Evolutionary conservation across 2,888 invertebrate species (phyloP).

Genomic region (Melangyna quadrimaculata): DNA sequence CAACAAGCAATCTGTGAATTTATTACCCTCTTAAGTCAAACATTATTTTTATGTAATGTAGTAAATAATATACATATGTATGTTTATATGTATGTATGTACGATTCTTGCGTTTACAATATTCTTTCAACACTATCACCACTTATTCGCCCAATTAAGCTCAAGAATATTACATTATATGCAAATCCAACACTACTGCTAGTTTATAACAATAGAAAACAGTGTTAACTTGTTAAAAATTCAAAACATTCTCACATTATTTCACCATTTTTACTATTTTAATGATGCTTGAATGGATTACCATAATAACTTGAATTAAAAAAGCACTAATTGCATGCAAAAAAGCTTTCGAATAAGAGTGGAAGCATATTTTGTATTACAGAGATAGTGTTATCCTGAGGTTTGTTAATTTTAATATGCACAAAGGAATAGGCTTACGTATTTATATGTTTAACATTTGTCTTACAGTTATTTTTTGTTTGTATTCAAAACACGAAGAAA

Average conservation of each 20-base stretch:
- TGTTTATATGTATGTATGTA: no score
- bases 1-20: no score
- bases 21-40: no score
- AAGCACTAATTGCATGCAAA: conserved; percentile 47
- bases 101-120: not conserved
- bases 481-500: not conserved
- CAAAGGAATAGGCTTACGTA: not conserved
- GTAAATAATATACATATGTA: no score
- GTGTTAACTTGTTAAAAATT: conserved; percentile 19
- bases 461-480: no score
- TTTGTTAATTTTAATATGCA: not conserved
- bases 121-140: not conserved
- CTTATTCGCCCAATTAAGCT: not conserved
- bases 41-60: no score
- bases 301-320: conserved; percentile 47
- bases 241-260: conserved; percentile 32
- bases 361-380: conserved; percentile 24
- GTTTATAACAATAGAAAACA: not conserved
- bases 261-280: conserved; percentile 35
- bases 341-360: not conserved
- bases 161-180: not conserved
- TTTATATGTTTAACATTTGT: no score
- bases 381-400: not conserved
- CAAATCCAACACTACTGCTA: not conserved
- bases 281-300: conserved; percentile 52